These are phyloP conservation scores for Phalacrocorax aristotelis DNA, from an alignment of 2,113 vertebrate genomes.

Conservation along the genomic window DNA sequence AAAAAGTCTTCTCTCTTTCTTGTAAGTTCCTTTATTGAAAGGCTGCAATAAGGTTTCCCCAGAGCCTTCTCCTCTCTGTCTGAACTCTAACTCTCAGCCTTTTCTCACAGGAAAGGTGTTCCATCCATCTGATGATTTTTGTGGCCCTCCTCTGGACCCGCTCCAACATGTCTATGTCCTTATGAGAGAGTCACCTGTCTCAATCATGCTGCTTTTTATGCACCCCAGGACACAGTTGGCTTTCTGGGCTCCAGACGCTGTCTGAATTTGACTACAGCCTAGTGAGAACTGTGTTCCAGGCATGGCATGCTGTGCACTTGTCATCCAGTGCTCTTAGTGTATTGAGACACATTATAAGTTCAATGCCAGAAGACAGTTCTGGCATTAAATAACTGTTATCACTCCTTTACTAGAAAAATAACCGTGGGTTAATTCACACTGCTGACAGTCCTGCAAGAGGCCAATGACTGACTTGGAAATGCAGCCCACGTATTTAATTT, in stretches of 20 bases:
- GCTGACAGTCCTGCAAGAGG: background rate
- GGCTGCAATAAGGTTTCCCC: background rate
- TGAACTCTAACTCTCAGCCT: background rate
- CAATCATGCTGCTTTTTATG: accelerated
- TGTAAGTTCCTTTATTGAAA: background rate
- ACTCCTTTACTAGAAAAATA: background rate
- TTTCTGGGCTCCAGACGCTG: background rate
- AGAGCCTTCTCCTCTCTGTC: background rate
- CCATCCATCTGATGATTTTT: background rate
- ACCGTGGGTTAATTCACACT: background rate
- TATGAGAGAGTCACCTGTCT: background rate
- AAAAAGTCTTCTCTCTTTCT: background rate
- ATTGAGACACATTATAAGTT: background rate
- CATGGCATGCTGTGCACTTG: background rate
- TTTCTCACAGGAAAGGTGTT: background rate
- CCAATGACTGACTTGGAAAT: background rate
- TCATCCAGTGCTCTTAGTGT: background rate
- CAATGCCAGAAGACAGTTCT: background rate
- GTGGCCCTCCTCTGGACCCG: background rate
- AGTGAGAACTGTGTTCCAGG: background rate
- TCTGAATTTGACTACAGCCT: background rate
- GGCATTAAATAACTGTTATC: background rate
- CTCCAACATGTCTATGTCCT: background rate
- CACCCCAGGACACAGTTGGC: background rate
- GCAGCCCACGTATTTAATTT: background rate